These are phyloP conservation scores for Parnassius apollo DNA, from an alignment of 2,888 invertebrate species.

Conservation along the genomic window DNA sequence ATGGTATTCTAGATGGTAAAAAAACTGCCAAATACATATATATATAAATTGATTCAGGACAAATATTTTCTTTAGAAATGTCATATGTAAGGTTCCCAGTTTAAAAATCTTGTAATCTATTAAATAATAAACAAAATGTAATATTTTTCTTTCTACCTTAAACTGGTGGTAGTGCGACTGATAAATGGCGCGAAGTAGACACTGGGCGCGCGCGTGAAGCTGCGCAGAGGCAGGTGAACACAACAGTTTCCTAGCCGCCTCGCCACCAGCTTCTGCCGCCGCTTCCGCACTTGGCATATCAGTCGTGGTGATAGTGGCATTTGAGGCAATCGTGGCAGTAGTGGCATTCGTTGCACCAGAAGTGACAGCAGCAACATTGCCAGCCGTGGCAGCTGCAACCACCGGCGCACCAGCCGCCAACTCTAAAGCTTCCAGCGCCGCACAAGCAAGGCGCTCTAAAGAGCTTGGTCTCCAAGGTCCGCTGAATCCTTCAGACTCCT, in stretches of 20 bases:
- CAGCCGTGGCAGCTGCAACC: constrained; percentile 21
- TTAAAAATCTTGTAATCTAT: neutral
- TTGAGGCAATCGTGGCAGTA: neutral
- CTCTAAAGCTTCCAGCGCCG: constrained; percentile 69
- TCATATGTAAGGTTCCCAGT: too few relatives aligned
- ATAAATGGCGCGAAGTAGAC: constrained; percentile 89
- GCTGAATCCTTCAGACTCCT: constrained; percentile 58
- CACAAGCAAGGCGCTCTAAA: constrained; percentile 70
- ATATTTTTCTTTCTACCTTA: constrained; percentile 79
- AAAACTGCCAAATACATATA: too few relatives aligned
- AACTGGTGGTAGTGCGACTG: constrained; percentile 91
- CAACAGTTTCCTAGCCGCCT: constrained; percentile 61
- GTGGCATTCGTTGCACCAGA: neutral
- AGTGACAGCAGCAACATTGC: neutral
- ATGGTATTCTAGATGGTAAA: too few relatives aligned
- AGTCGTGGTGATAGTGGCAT: neutral
- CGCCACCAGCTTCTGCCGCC: constrained; percentile 56
- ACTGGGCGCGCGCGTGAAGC: constrained; percentile 84
- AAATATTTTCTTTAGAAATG: too few relatives aligned
- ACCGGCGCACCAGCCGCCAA: constrained; percentile 56
- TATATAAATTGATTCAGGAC: too few relatives aligned
- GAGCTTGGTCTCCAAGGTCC: constrained; percentile 67
- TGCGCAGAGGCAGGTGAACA: constrained; percentile 71
- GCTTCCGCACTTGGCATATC: constrained; percentile 39
- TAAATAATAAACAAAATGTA: too few relatives aligned